These are phyloP conservation scores for Julus scandinavius DNA, from an alignment of 2,888 invertebrate species.

Conservation along the genomic window DNA sequence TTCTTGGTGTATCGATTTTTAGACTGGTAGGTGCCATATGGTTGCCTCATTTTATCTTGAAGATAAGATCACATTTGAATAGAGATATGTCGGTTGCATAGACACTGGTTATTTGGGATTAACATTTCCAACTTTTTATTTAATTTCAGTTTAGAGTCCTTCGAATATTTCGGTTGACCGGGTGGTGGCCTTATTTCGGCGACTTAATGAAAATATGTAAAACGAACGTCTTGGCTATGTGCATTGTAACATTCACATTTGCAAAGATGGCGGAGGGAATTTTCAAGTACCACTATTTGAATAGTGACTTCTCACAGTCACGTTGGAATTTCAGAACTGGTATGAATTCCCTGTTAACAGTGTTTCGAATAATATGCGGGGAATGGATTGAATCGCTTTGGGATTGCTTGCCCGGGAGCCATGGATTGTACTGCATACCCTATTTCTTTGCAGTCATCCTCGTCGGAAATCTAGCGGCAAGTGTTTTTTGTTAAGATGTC, in stretches of 20 bases:
- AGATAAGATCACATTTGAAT: neutral
- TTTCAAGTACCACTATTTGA: neutral
- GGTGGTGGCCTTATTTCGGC: neutral
- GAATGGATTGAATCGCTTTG: slow-evolving; percentile 98
- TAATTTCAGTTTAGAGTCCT: slow-evolving; percentile 50
- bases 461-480: slow-evolving; percentile 3
- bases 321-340: neutral
- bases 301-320: neutral
- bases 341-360: slow-evolving; percentile 91
- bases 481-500: neutral
- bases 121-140: neutral
- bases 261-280: neutral
- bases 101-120: too few species aligned
- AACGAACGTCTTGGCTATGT: neutral
- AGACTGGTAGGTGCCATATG: neutral
- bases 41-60: neutral
- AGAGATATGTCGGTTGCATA: too few species aligned
- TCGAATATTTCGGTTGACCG: neutral
- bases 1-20: neutral
- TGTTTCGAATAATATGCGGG: slow-evolving; percentile 95
- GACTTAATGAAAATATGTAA: neutral
- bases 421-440: slow-evolving; percentile 63
- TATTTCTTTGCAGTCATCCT: neutral
- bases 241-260: neutral
- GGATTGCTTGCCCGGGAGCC: slow-evolving; percentile 79